Conservation (phyloP, 2,888 invertebrate species). For the Lepidochrysops patricia region DNA sequence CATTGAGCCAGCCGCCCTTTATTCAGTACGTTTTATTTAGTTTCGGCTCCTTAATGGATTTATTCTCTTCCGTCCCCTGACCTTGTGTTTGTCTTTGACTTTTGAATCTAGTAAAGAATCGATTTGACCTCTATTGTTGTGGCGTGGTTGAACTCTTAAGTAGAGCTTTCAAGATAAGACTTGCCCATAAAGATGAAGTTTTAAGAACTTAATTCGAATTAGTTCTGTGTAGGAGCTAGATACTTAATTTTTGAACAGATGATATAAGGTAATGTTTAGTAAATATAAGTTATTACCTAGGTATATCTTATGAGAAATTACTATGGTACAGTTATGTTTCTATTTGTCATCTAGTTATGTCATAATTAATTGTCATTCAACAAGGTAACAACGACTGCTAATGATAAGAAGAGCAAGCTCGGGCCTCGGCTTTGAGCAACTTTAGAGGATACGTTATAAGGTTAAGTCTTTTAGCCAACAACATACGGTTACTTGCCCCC, state of each 20-base stretch:
- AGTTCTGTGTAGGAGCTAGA: no score
- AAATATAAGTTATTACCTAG: no score
- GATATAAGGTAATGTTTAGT: no score
- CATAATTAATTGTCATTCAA: no score
- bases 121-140: constrained; percentile 22
- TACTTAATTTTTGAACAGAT: no score
- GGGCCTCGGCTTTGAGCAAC: background rate
- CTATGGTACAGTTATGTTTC: no score
- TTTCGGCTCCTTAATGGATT: constrained; percentile 65
- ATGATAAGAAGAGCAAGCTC: background rate
- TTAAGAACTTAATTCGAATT: no score
- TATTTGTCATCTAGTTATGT: no score
- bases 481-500: no score
- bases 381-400: background rate
- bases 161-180: background rate
- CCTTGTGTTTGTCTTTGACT: constrained; percentile 48
- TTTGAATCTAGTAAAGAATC: constrained; percentile 21
- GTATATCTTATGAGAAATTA: no score
- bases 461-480: background rate
- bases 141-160: background rate
- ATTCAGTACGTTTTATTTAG: constrained; percentile 65
- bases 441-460: background rate
- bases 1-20: constrained; percentile 42
- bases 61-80: constrained; percentile 54
- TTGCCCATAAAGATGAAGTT: no score